These are phyloP conservation scores for Eurypyga helias DNA, from an alignment of 2,113 vertebrate species.

Conservation along the genomic window DNA sequence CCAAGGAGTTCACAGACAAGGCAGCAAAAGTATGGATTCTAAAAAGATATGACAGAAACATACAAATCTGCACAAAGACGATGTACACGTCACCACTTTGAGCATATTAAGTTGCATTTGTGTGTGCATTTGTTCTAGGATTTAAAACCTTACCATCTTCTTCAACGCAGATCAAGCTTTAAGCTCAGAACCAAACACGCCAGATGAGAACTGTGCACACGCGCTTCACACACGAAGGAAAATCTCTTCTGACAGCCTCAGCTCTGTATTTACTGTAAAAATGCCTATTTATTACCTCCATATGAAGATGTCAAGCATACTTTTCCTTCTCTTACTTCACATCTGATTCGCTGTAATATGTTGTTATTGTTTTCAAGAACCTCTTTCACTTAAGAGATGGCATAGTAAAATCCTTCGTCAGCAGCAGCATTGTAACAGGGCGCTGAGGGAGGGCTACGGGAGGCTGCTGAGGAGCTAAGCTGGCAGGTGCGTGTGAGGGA, in stretches of 20 bases:
- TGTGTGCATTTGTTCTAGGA: not conserved
- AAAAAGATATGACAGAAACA: not conserved
- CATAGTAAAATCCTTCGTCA: not conserved
- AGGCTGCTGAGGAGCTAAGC: not conserved
- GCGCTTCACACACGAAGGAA: not conserved
- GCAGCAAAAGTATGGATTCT: not conserved
- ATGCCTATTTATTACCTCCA: not conserved
- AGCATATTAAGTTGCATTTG: not conserved
- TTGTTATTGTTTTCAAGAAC: not conserved
- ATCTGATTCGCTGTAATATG: not conserved
- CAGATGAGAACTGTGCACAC: not conserved
- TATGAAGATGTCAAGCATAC: not conserved
- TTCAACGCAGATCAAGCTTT: not conserved
- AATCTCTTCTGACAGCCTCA: not conserved
- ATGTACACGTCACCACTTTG: not conserved
- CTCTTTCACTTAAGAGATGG: not conserved
- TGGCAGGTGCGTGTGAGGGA: too few species aligned
- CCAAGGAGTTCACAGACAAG: not conserved
- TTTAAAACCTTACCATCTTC: not conserved
- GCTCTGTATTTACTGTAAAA: not conserved
- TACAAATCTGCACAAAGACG: not conserved
- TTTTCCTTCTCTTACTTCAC: not conserved
- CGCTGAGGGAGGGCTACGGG: not conserved
- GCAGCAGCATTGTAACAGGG: not conserved
- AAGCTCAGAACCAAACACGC: not conserved